phyloP scores from a whole-genome alignment of 2,888 invertebrate genomes.

The Drosophila paranaensis region DNA sequence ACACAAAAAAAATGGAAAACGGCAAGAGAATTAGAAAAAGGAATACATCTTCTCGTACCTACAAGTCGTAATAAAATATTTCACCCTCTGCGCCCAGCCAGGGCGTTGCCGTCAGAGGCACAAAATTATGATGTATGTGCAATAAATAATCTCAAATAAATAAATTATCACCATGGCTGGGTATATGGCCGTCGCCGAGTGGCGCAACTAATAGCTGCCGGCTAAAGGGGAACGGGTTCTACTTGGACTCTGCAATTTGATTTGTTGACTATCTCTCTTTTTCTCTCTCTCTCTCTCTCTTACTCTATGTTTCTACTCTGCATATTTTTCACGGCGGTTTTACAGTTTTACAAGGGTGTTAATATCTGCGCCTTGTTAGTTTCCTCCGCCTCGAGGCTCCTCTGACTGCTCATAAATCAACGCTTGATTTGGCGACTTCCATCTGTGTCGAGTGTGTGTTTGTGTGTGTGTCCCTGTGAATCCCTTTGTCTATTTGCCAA shows the following conservation, averaged over 20 bases:
- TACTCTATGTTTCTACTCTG: constrained; percentile 10
- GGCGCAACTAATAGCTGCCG: constrained; percentile 74
- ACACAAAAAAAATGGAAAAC: constrained; percentile 7
- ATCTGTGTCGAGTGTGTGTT: constrained; percentile 50
- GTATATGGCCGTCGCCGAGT: constrained; percentile 57
- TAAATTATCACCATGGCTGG: constrained; percentile 77
- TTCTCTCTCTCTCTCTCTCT: constrained; percentile 9
- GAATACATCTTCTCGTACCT: constrained; percentile 53
- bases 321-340: constrained; percentile 73
- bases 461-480: constrained; percentile 37
- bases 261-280: constrained; percentile 54
- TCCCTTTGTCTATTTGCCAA: constrained; percentile 75
- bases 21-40: constrained; percentile 18
- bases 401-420: constrained; percentile 71
- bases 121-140: constrained; percentile 83
- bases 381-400: constrained; percentile 57
- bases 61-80: constrained; percentile 68
- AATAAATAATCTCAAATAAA: constrained; percentile 84
- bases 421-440: constrained; percentile 78
- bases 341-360: constrained; percentile 77
- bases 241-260: constrained; percentile 46
- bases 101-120: constrained; percentile 63
- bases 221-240: constrained; percentile 42
- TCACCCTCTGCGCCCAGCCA: constrained; percentile 32
- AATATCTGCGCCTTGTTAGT: constrained; percentile 70